Conservation (phyloP, 2,113 vertebrate genomes). For the Falcunculus frontatus region DNA sequence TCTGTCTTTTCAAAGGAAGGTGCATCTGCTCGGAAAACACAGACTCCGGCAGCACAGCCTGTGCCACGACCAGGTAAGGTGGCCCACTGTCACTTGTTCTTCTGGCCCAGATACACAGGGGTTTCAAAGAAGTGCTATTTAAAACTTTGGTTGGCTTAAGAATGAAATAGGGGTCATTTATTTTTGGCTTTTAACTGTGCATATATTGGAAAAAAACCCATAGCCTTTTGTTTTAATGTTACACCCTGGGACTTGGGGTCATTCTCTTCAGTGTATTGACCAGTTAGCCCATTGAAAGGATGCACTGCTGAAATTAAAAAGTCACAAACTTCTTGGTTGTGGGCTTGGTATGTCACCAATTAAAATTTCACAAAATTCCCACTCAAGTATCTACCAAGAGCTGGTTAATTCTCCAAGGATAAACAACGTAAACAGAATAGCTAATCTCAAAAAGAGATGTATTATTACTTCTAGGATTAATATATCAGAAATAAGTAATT, state of each 20-base stretch:
- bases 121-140: not conserved
- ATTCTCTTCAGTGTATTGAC: not conserved
- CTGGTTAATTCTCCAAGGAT: not conserved
- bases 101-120: not conserved
- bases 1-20: constrained; percentile 84
- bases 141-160: not conserved
- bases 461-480: not conserved
- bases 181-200: not conserved
- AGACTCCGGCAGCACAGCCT: constrained; percentile 91
- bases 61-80: constrained; percentile 91
- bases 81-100: not conserved
- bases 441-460: not conserved
- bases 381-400: not conserved
- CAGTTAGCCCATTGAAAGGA: not conserved
- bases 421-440: not conserved
- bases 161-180: not conserved
- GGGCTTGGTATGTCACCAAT: not conserved
- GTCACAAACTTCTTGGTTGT: not conserved
- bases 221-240: not conserved
- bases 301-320: not conserved
- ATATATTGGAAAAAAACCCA: not conserved
- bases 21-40: constrained; percentile 94
- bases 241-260: not conserved
- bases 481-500: not conserved
- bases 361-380: not conserved